Evolutionary conservation across 2,113 vertebrate species (phyloP).

Genomic region (Murina feae): DNA sequence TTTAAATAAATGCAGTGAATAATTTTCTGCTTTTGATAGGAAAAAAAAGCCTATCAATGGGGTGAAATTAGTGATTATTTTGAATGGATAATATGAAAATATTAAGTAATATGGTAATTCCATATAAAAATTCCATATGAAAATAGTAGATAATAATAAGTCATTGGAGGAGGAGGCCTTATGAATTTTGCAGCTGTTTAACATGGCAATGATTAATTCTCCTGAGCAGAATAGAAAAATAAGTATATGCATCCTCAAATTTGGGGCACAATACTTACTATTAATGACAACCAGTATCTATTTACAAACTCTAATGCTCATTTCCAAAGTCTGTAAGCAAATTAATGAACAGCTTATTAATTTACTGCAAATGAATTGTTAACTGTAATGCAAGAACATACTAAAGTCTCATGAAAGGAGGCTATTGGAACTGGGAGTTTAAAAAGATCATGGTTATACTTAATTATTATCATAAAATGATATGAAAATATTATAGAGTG

Average conservation of each 20-base stretch:
- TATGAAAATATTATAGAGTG: not conserved
- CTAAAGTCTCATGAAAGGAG: not conserved
- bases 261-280: not conserved
- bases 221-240: not conserved
- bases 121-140: slow-evolving; percentile 13
- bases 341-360: not conserved
- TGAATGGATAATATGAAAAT: slow-evolving; percentile 28
- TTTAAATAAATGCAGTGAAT: not conserved
- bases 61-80: not conserved
- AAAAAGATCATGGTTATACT: not conserved
- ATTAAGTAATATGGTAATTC: not conserved
- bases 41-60: not conserved
- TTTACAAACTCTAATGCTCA: not conserved
- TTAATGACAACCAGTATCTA: not conserved
- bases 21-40: not conserved
- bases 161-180: not conserved
- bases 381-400: not conserved
- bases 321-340: slow-evolving; percentile 3
- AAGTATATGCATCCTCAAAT: not conserved
- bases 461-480: not conserved
- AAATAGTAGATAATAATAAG: not conserved
- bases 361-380: not conserved
- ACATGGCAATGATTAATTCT: not conserved
- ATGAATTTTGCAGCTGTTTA: not conserved
- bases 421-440: not conserved